These are phyloP conservation scores for Anisognathus igniventris DNA, from an alignment of 2,797 vertebrate species.

Conservation along the genomic window DNA sequence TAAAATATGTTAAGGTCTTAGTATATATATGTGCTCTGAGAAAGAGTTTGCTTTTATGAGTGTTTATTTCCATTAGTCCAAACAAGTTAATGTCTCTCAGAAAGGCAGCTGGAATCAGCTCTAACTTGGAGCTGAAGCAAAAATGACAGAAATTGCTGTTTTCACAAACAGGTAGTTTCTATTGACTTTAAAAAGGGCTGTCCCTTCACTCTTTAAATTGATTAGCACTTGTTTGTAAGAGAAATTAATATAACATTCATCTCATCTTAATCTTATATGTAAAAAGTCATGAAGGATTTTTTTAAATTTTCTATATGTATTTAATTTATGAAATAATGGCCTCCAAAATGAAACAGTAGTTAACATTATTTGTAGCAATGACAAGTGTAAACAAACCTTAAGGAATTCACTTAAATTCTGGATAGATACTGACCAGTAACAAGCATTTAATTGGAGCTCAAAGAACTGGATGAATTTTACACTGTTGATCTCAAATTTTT, in stretches of 20 bases:
- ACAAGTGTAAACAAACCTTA: not conserved
- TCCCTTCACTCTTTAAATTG: not conserved
- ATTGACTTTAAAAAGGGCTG: not conserved
- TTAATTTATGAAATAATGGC: not conserved
- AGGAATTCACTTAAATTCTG: slow-evolving; percentile 31
- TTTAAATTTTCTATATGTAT: not conserved
- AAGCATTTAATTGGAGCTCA: slow-evolving; percentile 36
- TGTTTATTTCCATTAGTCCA: not conserved
- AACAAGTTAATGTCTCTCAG: not conserved
- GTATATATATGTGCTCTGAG: not conserved
- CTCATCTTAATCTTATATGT: not conserved
- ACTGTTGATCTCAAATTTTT: slow-evolving; percentile 32
- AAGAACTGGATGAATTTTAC: slow-evolving; percentile 43
- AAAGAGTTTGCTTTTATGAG: not conserved
- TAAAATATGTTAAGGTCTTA: not conserved
- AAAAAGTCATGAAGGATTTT: not conserved
- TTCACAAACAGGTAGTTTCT: not conserved
- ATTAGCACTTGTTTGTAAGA: not conserved
- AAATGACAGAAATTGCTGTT: not conserved
- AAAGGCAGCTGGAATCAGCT: not conserved
- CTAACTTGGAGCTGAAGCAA: not conserved
- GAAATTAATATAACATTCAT: not conserved
- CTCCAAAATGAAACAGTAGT: not conserved
- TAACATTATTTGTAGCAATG: slow-evolving; percentile 16
- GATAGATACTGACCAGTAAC: not conserved